Base-by-base conservation (phyloP, 2,113 vertebrate genomes). In the Rhinopomastus cyanomelas region DNA sequence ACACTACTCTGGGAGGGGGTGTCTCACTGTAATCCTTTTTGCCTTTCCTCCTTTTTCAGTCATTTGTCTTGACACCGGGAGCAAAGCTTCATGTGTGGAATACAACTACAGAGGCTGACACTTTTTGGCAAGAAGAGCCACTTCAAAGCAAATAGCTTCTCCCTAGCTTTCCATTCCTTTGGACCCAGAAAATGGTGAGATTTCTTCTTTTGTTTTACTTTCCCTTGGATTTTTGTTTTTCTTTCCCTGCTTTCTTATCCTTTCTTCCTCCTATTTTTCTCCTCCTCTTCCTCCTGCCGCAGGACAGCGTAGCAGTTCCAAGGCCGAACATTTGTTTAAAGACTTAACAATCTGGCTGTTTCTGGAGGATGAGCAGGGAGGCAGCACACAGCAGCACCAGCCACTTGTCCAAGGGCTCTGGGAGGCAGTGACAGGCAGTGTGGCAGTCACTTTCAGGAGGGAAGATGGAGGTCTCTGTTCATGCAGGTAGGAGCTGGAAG, bases 241-340 rank as follows among this genome's bases (percentile, higher is more conserved):
- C 3, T 16, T 25, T 18, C 4, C 12, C 19, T 14, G 7, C 8
- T 19, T 15, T 5, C 5, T 16, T 25, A 3, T 19, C 5, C 4
- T n/a, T n/a, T n/a, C n/a, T n/a, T n/a, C n/a, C n/a, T n/a, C n/a
- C n/a, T n/a, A n/a, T 32, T 32, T 4, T 15, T 39, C 29, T 19
- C 2, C 17, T 11, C 22, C 2, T 2, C 12, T 1, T 4, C 9
- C 8, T 7, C 21, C 2, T 9, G 49, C 52, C 26, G 10, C 23
- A 17, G 46, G 30, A 27, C 22, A 18, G 3, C 17, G 52, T 23
- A 15, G 8, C 32, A 69, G 5, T 66, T 74, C 60, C 46, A 44
- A 1, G 46, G 20, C 11, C 46, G 20, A 49, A 52, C 9, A 27
- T 65, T 57, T 79, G 12, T 37, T 81, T 48, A 26, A 21, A 53